These are phyloP conservation scores for Sebastes matsubarae DNA, from an alignment of 2,797 vertebrate genomes.

Conservation along the genomic window DNA sequence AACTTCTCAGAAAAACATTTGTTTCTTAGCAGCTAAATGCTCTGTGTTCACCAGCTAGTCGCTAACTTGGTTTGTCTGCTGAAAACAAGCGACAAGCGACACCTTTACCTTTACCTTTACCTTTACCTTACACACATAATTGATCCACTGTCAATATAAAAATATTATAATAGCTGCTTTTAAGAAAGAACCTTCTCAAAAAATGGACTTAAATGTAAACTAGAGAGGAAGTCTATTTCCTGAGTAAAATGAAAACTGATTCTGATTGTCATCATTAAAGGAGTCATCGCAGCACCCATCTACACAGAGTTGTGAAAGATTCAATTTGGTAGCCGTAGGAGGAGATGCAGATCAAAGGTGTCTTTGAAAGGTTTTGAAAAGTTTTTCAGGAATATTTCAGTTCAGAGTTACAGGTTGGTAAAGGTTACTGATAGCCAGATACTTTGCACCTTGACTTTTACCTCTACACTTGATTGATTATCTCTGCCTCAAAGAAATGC, in stretches of 20 bases:
- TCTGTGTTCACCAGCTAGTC: too few species aligned
- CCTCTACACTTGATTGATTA: neutral
- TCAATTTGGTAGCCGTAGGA: neutral
- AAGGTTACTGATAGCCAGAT: too few species aligned
- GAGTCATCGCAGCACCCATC: neutral
- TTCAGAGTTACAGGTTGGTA: too few species aligned
- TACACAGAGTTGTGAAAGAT: neutral
- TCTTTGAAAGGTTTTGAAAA: too few species aligned
- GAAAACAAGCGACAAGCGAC: too few species aligned
- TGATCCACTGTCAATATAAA: neutral
- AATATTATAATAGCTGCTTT: neutral
- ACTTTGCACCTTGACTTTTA: neutral
- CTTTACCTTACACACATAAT: too few species aligned
- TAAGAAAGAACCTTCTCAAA: neutral
- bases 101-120: too few species aligned
- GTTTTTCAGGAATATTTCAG: too few species aligned
- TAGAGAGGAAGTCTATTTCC: neutral
- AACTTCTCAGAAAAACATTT: neutral
- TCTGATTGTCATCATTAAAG: neutral
- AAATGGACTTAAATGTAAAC: accelerated
- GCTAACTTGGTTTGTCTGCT: neutral
- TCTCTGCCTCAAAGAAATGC: neutral
- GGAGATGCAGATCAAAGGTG: too few species aligned
- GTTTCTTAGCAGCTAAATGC: neutral
- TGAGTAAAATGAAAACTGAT: neutral